Evolutionary conservation across 2,113 vertebrate genomes (phyloP), one percentile per base, ranked within the genome.

Genomic region (Xiphophorus hellerii): DNA sequence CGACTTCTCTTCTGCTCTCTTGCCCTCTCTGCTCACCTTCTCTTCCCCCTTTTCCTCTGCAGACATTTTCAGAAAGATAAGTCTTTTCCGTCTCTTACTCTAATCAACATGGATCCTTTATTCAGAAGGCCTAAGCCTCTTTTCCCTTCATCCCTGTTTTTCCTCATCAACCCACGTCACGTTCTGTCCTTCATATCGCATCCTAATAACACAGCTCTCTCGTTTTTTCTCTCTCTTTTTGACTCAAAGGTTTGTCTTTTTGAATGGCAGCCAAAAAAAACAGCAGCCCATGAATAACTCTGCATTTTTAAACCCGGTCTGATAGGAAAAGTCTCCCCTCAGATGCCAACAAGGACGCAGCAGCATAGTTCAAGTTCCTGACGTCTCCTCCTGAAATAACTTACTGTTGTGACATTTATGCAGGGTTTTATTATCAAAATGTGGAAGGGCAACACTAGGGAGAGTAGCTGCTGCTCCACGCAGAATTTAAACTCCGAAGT

Each of bases 181-280:
- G 61, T 68, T 25, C 64, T 35, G 11, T 63, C 67, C 44, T 54
- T 31, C 67, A 66, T 28, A 0, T 42, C 25, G 58, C 75, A 73
- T 33, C 68, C 63, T 68, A 35, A 73, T 29, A 70, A 70, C 8
- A 17, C 25, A 58, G 20, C 30, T 63, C 66, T 35, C 31, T 79
- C 61, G 60, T 61, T 37, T 9, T 58, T 28, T 54, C 30, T 35
- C 33, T 44, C 61, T 67, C 61, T 62, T 17, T 22, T 39, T 74
- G 33, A 60, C 30, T 27, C 48, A 54, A 33, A 14, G 25, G 20
- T 76, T 65, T 71, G 28, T 61, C n/a, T 64, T 39, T 64, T 68
- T 76, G 62, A 87, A 62, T 64, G 29, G 66, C 54, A 66, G 73
- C 73, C 62, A 68, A 75, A 83, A 28, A 30, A 79, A 60, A 85